A percentile compares a stretch with the other conserved stretches of the same genome.
Conservation (phyloP, 2,888 invertebrate species). For the Clitarchus hookeri region DNA sequence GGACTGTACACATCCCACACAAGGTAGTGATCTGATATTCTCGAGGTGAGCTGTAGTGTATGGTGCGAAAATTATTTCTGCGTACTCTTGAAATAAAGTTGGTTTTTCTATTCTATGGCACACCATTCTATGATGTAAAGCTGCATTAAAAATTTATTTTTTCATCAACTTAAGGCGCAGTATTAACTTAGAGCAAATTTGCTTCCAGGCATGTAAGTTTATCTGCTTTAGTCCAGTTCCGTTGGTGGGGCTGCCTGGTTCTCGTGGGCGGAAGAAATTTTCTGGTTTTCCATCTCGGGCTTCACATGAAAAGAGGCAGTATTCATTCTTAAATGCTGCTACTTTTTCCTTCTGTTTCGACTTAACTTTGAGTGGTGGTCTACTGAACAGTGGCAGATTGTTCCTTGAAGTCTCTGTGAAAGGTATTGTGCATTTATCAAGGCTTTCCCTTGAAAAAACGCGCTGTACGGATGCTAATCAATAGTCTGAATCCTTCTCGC, state of each 20-base stretch:
- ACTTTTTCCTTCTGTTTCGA: constrained; percentile 25
- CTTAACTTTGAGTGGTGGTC: background rate
- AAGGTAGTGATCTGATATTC: background rate
- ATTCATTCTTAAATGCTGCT: background rate
- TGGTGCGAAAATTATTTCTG: constrained; percentile 10
- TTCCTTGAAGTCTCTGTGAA: background rate
- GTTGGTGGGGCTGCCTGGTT: constrained; percentile 18
- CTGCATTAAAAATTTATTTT: constrained; percentile 11
- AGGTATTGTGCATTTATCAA: constrained; percentile 11
- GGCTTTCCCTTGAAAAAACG: background rate
- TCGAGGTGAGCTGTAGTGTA: background rate
- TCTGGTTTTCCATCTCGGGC: background rate
- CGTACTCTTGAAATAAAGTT: constrained; percentile 27
- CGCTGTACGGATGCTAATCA: constrained; percentile 17
- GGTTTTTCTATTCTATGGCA: background rate
- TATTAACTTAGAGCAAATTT: background rate
- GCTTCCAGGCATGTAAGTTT: background rate
- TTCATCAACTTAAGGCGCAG: background rate
- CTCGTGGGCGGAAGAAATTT: constrained; percentile 15
- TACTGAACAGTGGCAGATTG: constrained; percentile 15
- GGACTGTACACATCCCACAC: constrained; percentile 3
- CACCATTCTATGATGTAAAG: background rate
- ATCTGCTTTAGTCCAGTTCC: background rate
- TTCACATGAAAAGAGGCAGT: too few species aligned
- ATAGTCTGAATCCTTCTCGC: background rate